Base-by-base conservation (phyloP, 2,888 invertebrate species). In the Pandemis cinnamomeana region DNA sequence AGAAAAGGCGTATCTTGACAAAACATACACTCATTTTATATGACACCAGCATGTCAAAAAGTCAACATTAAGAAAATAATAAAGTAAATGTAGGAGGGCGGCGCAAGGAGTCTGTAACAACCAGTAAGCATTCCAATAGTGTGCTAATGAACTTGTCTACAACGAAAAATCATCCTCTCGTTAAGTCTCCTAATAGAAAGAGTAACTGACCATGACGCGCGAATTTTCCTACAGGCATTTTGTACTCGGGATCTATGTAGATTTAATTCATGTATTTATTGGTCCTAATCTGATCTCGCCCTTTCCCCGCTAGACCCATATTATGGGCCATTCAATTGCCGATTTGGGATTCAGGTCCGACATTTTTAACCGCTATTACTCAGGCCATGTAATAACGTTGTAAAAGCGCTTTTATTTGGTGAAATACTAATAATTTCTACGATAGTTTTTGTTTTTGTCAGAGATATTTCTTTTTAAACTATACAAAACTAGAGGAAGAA, bases 231-330 rank as follows among this genome's bases (percentile, higher is more conserved):
- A 41, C n/a, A 15, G 27, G 10, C 27, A 3, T 44, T 60, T 60
- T 67, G 8, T 64, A 63, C 48, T 48, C 48, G 36, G 15, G 69
- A 69, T 44, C 13, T 58, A 58, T 48, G 7, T 60, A 41, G 27
- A 36, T 36, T 36, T 69, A 69, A 69, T 64, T 64, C 72, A 72
- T 42, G 68, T 42, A 48, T 58, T 58, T 46, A 63, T 58, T 55
- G 68, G 63, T n/a, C 51, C 27, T 66, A 64, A 69, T 69, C 64
- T 73, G 51, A 72, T 72, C 63, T 58, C 15, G 46, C n/a, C 63
- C 58, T 64, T 73, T 73, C 51, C 51, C n/a, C 15, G 7, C 27
- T 44, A 55, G 60, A 48, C 41, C 63, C 44, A 63, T 63, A 64
- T 58, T 58, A 69, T 63, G 55, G 53, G 46, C 20, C 27, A 63